Conservation (phyloP, 1,140 invertebrate species). For the Zaprionus vittiger region DNA sequence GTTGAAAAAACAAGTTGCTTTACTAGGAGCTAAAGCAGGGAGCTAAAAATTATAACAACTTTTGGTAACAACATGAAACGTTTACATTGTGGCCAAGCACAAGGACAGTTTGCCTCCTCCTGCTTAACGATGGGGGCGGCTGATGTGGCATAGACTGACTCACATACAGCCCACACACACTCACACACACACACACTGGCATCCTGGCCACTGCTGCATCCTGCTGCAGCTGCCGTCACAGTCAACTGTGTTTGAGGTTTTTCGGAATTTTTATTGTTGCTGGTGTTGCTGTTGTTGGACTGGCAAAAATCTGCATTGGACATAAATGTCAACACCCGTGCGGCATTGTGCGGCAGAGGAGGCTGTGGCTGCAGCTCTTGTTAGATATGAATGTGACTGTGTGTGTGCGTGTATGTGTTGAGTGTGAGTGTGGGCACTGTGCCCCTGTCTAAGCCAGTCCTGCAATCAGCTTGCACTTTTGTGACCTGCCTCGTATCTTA, state of each 20-base stretch:
- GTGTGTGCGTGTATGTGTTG: constrained; percentile 9
- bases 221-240: constrained; percentile 28
- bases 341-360: constrained; percentile 41
- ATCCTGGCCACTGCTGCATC: constrained; percentile 3
- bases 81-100: constrained; percentile 65
- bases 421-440: constrained; percentile 14
- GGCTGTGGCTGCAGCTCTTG: constrained; percentile 31
- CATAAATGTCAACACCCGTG: constrained; percentile 81
- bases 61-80: constrained; percentile 80
- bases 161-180: background rate
- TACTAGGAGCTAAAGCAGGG: constrained; percentile 35
- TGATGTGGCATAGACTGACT: background rate
- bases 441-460: constrained; percentile 71
- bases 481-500: constrained; percentile 67
- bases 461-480: constrained; percentile 77
- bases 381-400: constrained; percentile 5
- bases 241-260: constrained; percentile 43
- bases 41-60: constrained; percentile 80
- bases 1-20: constrained; percentile 70
- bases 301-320: constrained; percentile 80
- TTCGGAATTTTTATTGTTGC: constrained; percentile 70
- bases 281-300: constrained; percentile 45
- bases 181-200: background rate
- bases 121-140: constrained; percentile 57
- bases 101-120: constrained; percentile 53